Conservation (phyloP, 2,797 vertebrate species). For the Anas acuta region DNA sequence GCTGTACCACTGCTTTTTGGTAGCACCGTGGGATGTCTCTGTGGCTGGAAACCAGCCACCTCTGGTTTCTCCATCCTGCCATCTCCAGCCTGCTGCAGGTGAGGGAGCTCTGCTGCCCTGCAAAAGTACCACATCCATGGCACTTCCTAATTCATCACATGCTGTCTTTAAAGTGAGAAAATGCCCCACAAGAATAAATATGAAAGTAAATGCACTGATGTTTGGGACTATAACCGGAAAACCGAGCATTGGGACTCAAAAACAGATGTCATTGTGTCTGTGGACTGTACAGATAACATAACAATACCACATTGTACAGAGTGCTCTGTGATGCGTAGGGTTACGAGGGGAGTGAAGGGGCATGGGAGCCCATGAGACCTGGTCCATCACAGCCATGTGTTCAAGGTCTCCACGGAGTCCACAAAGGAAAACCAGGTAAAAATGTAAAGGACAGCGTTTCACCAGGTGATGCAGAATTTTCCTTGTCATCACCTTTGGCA, state of each 20-base stretch:
- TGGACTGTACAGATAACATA: accelerated
- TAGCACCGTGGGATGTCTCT: accelerated
- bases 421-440: background rate
- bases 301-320: background rate
- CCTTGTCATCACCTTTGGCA: background rate
- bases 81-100: background rate
- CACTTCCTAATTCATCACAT: background rate
- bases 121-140: background rate
- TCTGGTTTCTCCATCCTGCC: no score
- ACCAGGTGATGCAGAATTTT: background rate
- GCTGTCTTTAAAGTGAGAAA: background rate
- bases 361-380: background rate
- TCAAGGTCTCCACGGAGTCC: background rate
- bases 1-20: background rate
- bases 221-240: background rate
- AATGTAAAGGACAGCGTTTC: background rate
- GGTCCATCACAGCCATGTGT: background rate
- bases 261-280: background rate
- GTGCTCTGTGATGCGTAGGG: accelerated
- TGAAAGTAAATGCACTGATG: background rate
- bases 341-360: background rate
- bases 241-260: background rate
- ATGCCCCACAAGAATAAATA: background rate
- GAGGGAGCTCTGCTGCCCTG: background rate
- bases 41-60: background rate